A percentile compares a stretch with the other conserved stretches of the same genome.
phyloP scores from a whole-genome alignment of 1,140 invertebrate species.

The Lordiphosa collinella region DNA sequence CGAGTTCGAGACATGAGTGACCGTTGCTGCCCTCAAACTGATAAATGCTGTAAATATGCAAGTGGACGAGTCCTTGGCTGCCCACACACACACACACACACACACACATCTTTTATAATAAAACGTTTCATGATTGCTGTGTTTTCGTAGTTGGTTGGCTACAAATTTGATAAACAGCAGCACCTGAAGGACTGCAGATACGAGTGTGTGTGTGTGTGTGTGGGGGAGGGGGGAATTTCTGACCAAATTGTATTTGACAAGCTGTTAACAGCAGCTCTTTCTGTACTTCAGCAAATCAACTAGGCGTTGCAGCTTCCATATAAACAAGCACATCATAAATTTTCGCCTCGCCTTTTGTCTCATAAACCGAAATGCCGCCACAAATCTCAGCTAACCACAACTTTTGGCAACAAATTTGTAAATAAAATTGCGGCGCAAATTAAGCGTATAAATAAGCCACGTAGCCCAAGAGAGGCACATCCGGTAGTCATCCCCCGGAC shows the following conservation, averaged over 20 bases:
- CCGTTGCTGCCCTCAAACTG: slow-evolving; percentile 6
- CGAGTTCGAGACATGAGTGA: slow-evolving; percentile 12
- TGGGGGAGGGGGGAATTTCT: no score
- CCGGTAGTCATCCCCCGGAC: slow-evolving; percentile 27
- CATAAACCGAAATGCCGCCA: slow-evolving; percentile 67
- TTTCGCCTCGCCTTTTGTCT: slow-evolving; percentile 44
- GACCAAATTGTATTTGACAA: slow-evolving; percentile 51
- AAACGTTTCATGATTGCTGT: slow-evolving; percentile 65
- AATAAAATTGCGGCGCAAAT: slow-evolving; percentile 76
- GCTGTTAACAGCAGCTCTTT: slow-evolving; percentile 38
- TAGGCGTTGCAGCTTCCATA: slow-evolving; percentile 63
- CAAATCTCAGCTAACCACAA: slow-evolving; percentile 60
- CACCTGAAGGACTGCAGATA: slow-evolving; percentile 11
- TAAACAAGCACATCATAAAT: slow-evolving; percentile 32
- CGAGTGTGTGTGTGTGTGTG: neutral
- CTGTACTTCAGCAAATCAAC: slow-evolving; percentile 26
- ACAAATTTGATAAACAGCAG: slow-evolving; percentile 54
- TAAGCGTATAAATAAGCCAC: slow-evolving; percentile 75
- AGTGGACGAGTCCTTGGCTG: slow-evolving; percentile 7
- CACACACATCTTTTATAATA: slow-evolving; percentile 56
- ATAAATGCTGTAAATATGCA: slow-evolving; percentile 47
- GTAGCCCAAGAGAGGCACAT: slow-evolving; percentile 31
- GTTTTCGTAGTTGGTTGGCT: slow-evolving; percentile 32
- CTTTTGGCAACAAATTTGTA: slow-evolving; percentile 71
- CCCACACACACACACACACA: neutral